phyloP scores from a whole-genome alignment of 2,113 vertebrate genomes.

The Genyomyrus donnyi region DNA sequence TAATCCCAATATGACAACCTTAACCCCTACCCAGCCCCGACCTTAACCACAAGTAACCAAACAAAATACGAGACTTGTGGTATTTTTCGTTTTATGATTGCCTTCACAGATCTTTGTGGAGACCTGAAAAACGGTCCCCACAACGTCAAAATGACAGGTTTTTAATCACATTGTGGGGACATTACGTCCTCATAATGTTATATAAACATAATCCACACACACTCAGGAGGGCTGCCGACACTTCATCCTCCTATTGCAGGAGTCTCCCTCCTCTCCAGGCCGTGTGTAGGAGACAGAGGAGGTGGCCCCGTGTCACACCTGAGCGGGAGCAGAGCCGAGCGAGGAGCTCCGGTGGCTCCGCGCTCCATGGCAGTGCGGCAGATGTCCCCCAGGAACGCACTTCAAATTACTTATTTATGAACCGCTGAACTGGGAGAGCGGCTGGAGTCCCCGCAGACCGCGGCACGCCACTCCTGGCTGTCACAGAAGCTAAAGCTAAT shows the following conservation, averaged over 20 bases:
- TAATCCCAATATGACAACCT: too few species aligned
- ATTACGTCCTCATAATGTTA: too few species aligned
- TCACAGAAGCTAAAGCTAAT: constrained; percentile 73
- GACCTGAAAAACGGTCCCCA: too few species aligned
- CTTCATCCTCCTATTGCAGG: too few species aligned
- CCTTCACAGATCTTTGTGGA: too few species aligned
- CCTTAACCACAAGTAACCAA: too few species aligned
- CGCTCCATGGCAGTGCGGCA: constrained; percentile 54
- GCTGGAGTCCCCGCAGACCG: constrained; percentile 63
- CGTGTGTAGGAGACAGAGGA: background rate
- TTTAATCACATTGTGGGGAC: too few species aligned
- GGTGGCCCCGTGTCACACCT: constrained; percentile 45
- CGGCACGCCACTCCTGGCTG: constrained; percentile 68
- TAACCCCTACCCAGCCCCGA: too few species aligned
- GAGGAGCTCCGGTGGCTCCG: constrained; percentile 73
- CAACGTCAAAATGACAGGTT: too few species aligned
- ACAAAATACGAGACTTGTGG: too few species aligned
- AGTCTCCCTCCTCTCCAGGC: background rate
- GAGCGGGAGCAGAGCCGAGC: constrained; percentile 62
- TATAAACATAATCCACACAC: background rate
- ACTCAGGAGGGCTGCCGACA: background rate
- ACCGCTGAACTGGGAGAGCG: constrained; percentile 80
- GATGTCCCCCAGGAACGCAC: constrained; percentile 76
- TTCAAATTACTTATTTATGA: constrained; percentile 88
- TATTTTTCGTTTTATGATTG: too few species aligned